Percentiles rank a stretch among this genome's conserved stretches.
These are phyloP conservation scores for Smutsia gigantea DNA, from an alignment of 2,797 vertebrate genomes.

Conservation along the genomic window DNA sequence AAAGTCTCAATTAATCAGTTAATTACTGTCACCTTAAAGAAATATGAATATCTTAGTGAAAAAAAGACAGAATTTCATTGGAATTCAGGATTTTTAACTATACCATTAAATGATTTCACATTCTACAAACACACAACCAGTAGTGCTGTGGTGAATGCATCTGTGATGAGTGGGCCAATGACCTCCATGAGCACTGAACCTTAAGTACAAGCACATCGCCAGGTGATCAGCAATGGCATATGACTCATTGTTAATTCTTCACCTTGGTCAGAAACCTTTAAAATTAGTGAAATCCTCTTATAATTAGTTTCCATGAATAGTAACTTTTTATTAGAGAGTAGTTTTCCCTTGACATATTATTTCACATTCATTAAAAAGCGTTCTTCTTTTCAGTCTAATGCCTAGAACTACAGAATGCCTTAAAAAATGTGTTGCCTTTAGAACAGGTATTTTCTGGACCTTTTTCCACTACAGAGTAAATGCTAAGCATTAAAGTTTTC, in stretches of 20 bases:
- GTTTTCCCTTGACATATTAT: conserved; percentile 81
- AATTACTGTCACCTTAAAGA: neutral
- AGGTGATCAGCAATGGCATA: conserved; percentile 32
- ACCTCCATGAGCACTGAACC: neutral
- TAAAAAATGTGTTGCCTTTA: conserved; percentile 13
- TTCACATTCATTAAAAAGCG: conserved; percentile 77
- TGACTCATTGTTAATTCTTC: conserved; percentile 80
- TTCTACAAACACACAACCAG: neutral
- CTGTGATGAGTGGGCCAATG: neutral
- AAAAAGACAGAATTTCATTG: neutral
- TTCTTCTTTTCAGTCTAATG: conserved; percentile 40
- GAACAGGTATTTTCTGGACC: neutral
- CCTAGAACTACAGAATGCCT: neutral
- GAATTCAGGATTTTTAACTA: neutral
- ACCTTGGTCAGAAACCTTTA: conserved; percentile 80
- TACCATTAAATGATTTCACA: neutral
- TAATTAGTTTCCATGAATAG: conserved; percentile 84
- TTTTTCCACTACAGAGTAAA: neutral
- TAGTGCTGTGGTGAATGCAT: neutral
- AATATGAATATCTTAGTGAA: neutral
- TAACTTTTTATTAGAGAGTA: conserved; percentile 75
- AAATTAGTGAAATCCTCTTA: conserved; percentile 78
- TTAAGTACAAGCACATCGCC: neutral
- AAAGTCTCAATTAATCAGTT: neutral
- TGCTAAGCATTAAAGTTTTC: neutral